These are phyloP conservation scores for Scaptodrosophila lebanonensis DNA, from an alignment of 1,140 invertebrate species.

Conservation along the genomic window DNA sequence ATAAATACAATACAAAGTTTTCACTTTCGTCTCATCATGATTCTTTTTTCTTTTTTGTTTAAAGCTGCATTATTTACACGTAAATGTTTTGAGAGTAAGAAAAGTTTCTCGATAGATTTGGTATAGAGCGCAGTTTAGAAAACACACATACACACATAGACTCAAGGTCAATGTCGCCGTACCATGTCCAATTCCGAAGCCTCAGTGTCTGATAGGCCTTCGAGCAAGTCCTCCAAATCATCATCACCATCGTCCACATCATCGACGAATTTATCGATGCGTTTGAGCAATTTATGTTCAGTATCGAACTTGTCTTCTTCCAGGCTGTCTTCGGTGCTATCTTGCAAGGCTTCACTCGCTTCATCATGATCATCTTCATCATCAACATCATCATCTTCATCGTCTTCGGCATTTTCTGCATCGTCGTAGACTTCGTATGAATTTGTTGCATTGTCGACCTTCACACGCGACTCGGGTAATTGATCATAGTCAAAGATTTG, in stretches of 20 bases:
- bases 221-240: conserved; percentile 59
- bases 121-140: conserved; percentile 69
- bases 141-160: conserved; percentile 19
- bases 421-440: conserved; percentile 14
- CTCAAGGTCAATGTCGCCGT: background rate
- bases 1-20: too few relatives aligned
- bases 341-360: conserved; percentile 15
- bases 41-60: too few relatives aligned
- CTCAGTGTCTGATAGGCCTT: conserved; percentile 28
- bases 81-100: conserved; percentile 40
- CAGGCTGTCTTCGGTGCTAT: conserved; percentile 4
- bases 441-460: conserved; percentile 28
- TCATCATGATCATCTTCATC: conserved; percentile 24
- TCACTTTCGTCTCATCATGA: too few relatives aligned
- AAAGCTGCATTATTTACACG: conserved; percentile 69
- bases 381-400: conserved; percentile 15
- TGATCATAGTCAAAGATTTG: conserved; percentile 76
- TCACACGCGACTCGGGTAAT: conserved; percentile 68
- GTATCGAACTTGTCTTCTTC: conserved; percentile 24
- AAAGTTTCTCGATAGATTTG: conserved; percentile 70
- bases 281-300: conserved; percentile 63
- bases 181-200: conserved; percentile 12
- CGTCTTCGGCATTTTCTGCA: background rate
- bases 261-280: conserved; percentile 66
- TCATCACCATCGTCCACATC: conserved; percentile 59